Percentiles rank a stretch among this genome's conserved stretches.
Conservation (phyloP, 2,113 vertebrate genomes). For the Junco hyemalis region DNA sequence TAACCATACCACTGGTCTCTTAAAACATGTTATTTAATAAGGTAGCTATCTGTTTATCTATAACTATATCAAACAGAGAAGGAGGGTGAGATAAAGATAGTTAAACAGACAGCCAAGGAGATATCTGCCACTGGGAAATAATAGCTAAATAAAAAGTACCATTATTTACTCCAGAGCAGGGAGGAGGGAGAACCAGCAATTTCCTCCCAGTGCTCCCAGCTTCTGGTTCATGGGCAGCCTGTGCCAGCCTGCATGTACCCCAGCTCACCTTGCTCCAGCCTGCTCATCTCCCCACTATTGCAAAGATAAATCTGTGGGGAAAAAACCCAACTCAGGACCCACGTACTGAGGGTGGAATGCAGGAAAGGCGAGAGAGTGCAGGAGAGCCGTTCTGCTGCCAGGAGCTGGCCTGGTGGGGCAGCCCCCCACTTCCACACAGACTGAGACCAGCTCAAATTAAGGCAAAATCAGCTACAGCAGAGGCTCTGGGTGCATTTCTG, state of each 20-base stretch:
- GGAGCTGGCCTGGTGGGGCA: background rate
- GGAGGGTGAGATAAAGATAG: slow-evolving; percentile 62
- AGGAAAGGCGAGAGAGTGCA: background rate
- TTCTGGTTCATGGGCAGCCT: background rate
- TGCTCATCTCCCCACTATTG: accelerated
- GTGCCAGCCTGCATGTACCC: accelerated
- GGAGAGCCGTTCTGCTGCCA: accelerated
- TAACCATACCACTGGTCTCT: slow-evolving; percentile 54
- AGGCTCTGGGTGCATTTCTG: background rate
- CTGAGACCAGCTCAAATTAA: background rate
- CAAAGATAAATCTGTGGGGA: background rate
- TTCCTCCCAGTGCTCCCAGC: background rate
- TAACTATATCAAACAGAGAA: slow-evolving; percentile 64
- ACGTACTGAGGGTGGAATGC: accelerated
- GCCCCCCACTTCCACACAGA: background rate
- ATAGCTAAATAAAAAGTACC: slow-evolving; percentile 66
- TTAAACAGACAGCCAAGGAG: slow-evolving; percentile 64
- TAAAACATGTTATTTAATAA: slow-evolving; percentile 72
- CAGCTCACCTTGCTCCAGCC: background rate
- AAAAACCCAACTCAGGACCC: background rate
- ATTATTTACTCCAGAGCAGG: slow-evolving; percentile 54
- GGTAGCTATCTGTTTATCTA: slow-evolving; percentile 72
- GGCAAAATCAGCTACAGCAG: background rate
- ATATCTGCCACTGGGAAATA: slow-evolving; percentile 66
- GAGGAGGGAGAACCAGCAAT: background rate